Evolutionary conservation across 2,888 invertebrate genomes (phyloP).

Genomic region (Galerucella pusilla): DNA sequence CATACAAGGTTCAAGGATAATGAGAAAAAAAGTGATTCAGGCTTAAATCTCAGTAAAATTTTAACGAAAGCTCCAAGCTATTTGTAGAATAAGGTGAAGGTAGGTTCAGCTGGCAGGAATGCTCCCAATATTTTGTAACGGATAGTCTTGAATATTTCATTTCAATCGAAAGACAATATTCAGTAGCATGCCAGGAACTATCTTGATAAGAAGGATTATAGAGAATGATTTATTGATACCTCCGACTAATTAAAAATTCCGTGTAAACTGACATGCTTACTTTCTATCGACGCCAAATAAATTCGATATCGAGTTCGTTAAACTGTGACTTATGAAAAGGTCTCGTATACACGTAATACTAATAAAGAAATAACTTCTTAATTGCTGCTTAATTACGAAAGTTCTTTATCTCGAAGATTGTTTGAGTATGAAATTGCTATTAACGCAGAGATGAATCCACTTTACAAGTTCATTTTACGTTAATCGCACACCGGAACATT

Average conservation of each 20-base stretch:
- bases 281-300: background rate
- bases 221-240: background rate
- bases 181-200: too few species aligned
- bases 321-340: background rate
- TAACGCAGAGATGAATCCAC: constrained; percentile 5
- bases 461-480: constrained; percentile 7
- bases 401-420: background rate
- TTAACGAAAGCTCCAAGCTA: too few species aligned
- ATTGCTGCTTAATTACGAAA: constrained; percentile 14
- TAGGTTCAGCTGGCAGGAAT: too few species aligned
- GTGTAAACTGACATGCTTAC: background rate
- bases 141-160: too few species aligned
- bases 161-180: too few species aligned
- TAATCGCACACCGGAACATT: constrained; percentile 1
- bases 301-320: background rate
- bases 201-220: too few species aligned
- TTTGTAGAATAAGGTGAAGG: too few species aligned
- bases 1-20: too few species aligned
- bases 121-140: too few species aligned
- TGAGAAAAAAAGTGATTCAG: too few species aligned
- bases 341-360: background rate
- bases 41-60: too few species aligned
- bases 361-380: constrained; percentile 13
- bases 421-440: constrained; percentile 11
- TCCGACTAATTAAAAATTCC: background rate